Base-by-base conservation (phyloP, 2,888 invertebrate species). In the Criorhina ranunculi region DNA sequence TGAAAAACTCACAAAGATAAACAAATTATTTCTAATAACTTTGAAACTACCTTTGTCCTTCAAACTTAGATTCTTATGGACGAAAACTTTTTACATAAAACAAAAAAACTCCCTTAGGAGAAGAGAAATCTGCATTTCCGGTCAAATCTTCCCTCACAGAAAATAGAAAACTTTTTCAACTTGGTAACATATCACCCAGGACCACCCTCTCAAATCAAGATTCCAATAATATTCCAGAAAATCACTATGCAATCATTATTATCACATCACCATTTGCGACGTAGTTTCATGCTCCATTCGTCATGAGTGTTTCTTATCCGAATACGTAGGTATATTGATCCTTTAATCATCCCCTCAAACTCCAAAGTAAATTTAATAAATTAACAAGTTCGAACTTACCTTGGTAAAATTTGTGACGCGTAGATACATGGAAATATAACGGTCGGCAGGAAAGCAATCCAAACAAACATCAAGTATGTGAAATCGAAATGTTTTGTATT, bases 401-500 rank as follows among this genome's bases (percentile, higher is more conserved):
- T 93, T 88, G 93, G 94, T 90, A 95, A 93, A 86, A 94, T 93
- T 94, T 95, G 95, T 0, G 93, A 93, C 7, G 93, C 93, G 88
- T 94, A 95, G 59, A 95, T 91, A 35, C 93, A 91, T 0, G 95
- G 95, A 19, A 94, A 95, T 19, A 94, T 93, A 75, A 95, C 93
- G 0, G 94, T 94, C 6, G 95, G 95, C 75, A 95, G 88, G 88
- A 95, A 95, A 0, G 94, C 95, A 69, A 95, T 91, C 95, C 95
- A 95, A 5, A 95, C 94, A 88, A 95, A 94, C 89, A 94, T 93
- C 55, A 94, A 93, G 89, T 94, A 95, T 1, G 94, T 94, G 62
- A 95, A 93, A 88, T 95, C 95, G 86, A 95, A 94, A 88, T 94
- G 94, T 40, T 93, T 93, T 55, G 93, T 93, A 89, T 95, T 95